These are phyloP conservation scores for Polymixis flavicincta DNA, from an alignment of 2,888 invertebrate species.

Conservation along the genomic window DNA sequence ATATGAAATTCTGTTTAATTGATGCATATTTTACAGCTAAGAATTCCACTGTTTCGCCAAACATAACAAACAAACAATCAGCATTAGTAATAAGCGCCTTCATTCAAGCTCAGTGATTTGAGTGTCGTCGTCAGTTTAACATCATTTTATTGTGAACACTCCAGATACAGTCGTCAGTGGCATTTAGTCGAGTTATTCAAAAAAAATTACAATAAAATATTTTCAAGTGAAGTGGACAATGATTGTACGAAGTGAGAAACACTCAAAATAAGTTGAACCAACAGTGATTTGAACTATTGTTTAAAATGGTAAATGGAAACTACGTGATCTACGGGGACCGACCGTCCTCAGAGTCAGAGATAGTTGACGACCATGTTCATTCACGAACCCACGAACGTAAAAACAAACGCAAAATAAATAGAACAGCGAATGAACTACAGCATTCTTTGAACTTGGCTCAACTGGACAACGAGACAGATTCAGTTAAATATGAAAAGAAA, in stretches of 20 bases:
- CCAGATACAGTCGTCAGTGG: neutral
- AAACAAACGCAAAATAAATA: constrained; percentile 78
- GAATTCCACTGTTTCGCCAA: constrained; percentile 79
- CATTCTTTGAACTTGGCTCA: constrained; percentile 81
- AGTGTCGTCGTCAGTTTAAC: constrained; percentile 63
- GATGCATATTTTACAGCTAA: constrained; percentile 76
- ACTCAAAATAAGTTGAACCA: constrained; percentile 56
- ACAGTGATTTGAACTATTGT: constrained; percentile 52
- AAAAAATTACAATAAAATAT: constrained; percentile 41
- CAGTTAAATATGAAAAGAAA: constrained; percentile 86
- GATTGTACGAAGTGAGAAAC: constrained; percentile 66
- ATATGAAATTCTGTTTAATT: constrained; percentile 74
- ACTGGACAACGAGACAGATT: constrained; percentile 87
- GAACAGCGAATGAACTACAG: constrained; percentile 83
- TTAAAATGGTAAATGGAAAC: constrained; percentile 88
- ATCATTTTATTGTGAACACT: constrained; percentile 39
- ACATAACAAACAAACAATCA: constrained; percentile 81
- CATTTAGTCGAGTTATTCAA: neutral
- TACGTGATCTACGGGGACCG: constrained; percentile 87
- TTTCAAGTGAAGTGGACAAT: constrained; percentile 70
- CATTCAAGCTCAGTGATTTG: constrained; percentile 74
- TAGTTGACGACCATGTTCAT: constrained; percentile 86
- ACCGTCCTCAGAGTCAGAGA: constrained; percentile 86
- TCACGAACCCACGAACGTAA: constrained; percentile 82
- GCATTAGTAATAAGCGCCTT: constrained; percentile 72